A percentile compares a stretch with the other conserved stretches of the same genome.
Evolutionary conservation across 2,888 invertebrate species (phyloP).

Genomic region (Entomobrya multifasciata): DNA sequence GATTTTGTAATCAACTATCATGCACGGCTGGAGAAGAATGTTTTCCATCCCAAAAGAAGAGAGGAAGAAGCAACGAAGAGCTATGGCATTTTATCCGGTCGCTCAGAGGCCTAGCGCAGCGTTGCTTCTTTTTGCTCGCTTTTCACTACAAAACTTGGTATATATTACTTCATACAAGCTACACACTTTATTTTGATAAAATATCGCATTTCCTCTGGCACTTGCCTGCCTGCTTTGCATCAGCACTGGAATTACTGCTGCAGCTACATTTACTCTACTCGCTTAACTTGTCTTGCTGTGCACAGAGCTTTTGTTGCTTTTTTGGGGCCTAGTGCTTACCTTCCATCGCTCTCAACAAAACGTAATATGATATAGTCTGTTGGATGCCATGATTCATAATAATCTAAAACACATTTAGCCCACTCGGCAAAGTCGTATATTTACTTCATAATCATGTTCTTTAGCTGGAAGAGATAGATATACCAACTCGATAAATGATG

Average conservation of each 20-base stretch:
- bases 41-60: conserved; percentile 10
- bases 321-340: conserved; percentile 1
- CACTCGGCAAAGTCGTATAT: conserved; percentile 53
- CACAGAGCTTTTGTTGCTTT: neutral
- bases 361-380: neutral
- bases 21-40: conserved; percentile 60
- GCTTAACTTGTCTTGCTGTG: neutral
- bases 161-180: conserved; percentile 3
- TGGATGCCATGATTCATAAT: conserved; percentile 74
- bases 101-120: neutral
- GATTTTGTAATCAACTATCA: conserved; percentile 79
- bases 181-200: conserved; percentile 50
- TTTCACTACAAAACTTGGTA: neutral
- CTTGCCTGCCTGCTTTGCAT: neutral
- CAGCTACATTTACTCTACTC: neutral
- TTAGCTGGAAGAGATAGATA: conserved; percentile 32
- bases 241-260: neutral
- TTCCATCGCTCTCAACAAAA: neutral
- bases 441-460: conserved; percentile 52
- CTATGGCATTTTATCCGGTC: conserved; percentile 26
- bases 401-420: conserved; percentile 78
- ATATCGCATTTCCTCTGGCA: conserved; percentile 48
- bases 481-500: conserved; percentile 2
- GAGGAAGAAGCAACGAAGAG: conserved; percentile 42
- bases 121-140: neutral